Evolutionary conservation across 2,113 vertebrate genomes (phyloP).

Genomic region (Nanorana parkeri): DNA sequence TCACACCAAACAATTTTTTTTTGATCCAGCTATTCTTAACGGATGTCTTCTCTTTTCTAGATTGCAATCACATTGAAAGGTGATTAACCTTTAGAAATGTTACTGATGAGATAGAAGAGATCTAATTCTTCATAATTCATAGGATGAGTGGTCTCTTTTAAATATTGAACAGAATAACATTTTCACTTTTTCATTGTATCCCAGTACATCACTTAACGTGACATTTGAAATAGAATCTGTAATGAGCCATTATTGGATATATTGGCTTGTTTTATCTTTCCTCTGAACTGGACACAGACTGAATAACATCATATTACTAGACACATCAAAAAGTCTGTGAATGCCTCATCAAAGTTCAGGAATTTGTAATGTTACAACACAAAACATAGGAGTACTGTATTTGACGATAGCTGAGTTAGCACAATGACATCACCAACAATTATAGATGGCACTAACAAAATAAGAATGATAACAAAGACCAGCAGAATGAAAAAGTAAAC

Average conservation of each 20-base stretch:
- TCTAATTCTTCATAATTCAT: conserved; percentile 54
- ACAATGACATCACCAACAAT: too few species aligned
- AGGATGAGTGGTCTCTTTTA: conserved; percentile 50
- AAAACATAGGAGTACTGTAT: background rate
- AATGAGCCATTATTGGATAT: conserved; percentile 47
- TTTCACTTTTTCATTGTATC: conserved; percentile 49
- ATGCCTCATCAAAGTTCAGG: too few species aligned
- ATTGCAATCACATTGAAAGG: conserved; percentile 54
- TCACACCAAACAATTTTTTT: conserved; percentile 17
- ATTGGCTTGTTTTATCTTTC: conserved; percentile 3
- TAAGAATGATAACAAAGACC: too few species aligned
- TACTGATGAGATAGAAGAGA: conserved; percentile 51
- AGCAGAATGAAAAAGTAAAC: too few species aligned
- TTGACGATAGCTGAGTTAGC: background rate
- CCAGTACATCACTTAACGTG: conserved; percentile 24
- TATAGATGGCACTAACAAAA: too few species aligned
- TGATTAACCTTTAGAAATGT: conserved; percentile 58
- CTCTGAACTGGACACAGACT: background rate
- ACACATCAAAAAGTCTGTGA: background rate
- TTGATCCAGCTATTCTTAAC: conserved; percentile 18
- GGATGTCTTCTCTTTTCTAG: conserved; percentile 40
- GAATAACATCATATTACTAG: conserved; percentile 14
- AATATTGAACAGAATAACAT: conserved; percentile 55
- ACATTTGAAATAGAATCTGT: conserved; percentile 50
- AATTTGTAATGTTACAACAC: too few species aligned